Conservation (phyloP, 1,140 invertebrate species). For the Neotoxoptera formosana region DNA sequence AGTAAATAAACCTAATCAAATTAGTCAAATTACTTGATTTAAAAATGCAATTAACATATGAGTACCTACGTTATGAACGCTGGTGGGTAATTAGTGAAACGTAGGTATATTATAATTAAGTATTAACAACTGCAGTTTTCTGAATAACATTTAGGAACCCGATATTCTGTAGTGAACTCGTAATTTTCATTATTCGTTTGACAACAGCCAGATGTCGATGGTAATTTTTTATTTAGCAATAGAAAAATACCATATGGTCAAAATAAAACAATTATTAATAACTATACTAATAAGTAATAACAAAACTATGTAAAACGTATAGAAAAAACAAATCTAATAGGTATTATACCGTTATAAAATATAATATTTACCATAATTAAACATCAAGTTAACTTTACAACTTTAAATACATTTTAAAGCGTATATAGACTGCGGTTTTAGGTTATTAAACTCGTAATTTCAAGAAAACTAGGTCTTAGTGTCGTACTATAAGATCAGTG, state of each 20-base stretch:
- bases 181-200: slow-evolving; percentile 29
- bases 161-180: background rate
- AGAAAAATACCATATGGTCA: slow-evolving; percentile 25
- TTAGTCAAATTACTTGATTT: background rate
- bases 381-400: background rate
- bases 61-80: background rate
- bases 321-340: background rate
- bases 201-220: slow-evolving; percentile 31
- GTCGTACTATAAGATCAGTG: too few relatives aligned
- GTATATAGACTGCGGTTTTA: too few relatives aligned
- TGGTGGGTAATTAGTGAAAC: background rate
- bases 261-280: slow-evolving; percentile 41
- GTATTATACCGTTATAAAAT: background rate
- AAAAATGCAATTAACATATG: background rate
- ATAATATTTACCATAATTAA: background rate
- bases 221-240: slow-evolving; percentile 1
- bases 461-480: too few relatives aligned
- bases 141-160: background rate
- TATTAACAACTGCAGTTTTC: background rate
- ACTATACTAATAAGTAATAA: background rate
- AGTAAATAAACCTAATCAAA: background rate
- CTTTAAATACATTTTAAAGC: background rate
- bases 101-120: background rate
- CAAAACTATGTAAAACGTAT: background rate
- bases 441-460: background rate